These are phyloP conservation scores for Sycon ciliatum DNA, from an alignment of 37 sponge, comb jelly and placozoan species.

Conservation along the genomic window DNA sequence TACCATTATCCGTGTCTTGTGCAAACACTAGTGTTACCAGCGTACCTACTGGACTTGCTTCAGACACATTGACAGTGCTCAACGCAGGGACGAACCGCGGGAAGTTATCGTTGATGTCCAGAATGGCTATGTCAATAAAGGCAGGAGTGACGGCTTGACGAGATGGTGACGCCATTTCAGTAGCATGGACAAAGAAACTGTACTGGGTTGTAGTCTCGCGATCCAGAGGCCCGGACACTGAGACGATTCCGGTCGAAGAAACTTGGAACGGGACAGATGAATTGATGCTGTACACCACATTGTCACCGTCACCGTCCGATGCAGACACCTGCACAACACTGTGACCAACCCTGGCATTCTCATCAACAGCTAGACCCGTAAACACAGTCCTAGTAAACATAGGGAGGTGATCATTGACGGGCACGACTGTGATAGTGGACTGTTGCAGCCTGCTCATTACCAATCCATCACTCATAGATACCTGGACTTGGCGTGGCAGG, in stretches of 20 bases:
- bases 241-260: constrained; percentile 23
- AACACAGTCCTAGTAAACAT: no score
- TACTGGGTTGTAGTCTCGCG: constrained; percentile 5
- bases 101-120: constrained; percentile 26
- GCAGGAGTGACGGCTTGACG: constrained; percentile 27
- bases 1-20: constrained; percentile 28
- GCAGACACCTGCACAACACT: constrained; percentile 13
- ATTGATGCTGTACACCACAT: no score
- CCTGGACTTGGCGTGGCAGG: no score
- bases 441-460: no score
- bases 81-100: constrained; percentile 31
- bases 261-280: no score
- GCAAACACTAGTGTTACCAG: constrained; percentile 16
- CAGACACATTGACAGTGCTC: constrained; percentile 32
- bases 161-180: constrained; percentile 38
- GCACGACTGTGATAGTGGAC: no score
- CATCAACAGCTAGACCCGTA: no score
- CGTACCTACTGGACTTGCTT: constrained; percentile 35
- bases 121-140: constrained; percentile 3
- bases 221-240: constrained; percentile 23
- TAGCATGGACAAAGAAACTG: constrained; percentile 26
- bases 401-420: no score
- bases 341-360: no score
- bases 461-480: no score
- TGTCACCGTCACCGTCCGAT: not conserved